Base-by-base conservation (phyloP, 2,113 vertebrate genomes). In the Lophius piscatorius region DNA sequence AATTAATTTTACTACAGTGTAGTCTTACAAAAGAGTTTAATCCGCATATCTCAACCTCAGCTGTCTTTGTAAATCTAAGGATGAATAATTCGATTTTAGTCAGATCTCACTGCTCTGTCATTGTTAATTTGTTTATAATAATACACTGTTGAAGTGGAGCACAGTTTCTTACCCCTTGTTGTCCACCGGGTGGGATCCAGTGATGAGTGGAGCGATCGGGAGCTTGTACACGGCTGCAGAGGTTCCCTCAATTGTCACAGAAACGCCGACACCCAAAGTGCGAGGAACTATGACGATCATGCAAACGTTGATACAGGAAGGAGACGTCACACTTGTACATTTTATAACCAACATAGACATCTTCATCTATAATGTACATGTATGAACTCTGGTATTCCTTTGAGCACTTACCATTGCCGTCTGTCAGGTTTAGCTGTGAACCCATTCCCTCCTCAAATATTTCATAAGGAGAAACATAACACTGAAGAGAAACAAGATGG, bases 391-490 rank as follows among this genome's bases (percentile, higher is more conserved):
- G 9, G 13, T 18, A 8, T 40, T 9, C 1, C 4, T 24, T 18
- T 2, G 7, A 24, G 9, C 8, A 26, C 82, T 89, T 60, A 89
- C 92, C 92, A 26, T 88, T 94, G 68, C 84, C 90, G 78, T 97
- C 97, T 1, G 92, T 94, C 68, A 95, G 70, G 81, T 92, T 90
- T 55, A 96, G 80, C 1, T 94, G 91, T 6, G 91, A 70, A 65
- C 94, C 93, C 0, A 90, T 92, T 65, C 90, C 92, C 49, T 97
- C 95, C 80, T 99, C 95, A 74, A 98, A 94, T 3, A 98, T 78
- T 77, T 99, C 95, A 52, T 97, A 98, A 6, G 97, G 97, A 0
- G 97, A 98, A 11, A 98, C 92, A 0, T 98, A 99, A 79, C 97
- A 98, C 87, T 98, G 98, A 56, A 99, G 91, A 36, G 95, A 93